Conservation (phyloP, 2,113 vertebrate species). For the Sterna hirundo region DNA sequence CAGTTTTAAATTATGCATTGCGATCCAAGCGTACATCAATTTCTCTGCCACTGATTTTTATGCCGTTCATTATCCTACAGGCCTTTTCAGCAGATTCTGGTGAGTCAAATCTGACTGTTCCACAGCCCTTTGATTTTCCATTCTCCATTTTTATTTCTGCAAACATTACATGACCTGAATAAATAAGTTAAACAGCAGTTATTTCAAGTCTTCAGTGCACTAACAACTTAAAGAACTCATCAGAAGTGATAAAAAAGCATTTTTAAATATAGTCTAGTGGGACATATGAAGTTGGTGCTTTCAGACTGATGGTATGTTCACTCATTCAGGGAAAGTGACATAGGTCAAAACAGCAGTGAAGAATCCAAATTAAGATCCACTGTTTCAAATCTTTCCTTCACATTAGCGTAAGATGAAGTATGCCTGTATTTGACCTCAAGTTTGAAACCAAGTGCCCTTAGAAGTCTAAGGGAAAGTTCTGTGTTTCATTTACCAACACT, state of each 20-base stretch:
- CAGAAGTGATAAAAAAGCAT: background rate
- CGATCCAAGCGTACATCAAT: slow-evolving; percentile 97
- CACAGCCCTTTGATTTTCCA: slow-evolving; percentile 96
- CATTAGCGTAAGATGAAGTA: background rate
- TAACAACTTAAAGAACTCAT: slow-evolving; percentile 18
- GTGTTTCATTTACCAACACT: background rate
- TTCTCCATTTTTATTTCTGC: slow-evolving; percentile 99
- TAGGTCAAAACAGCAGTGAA: background rate
- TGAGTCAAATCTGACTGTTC: slow-evolving; percentile 94
- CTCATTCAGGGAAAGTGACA: background rate
- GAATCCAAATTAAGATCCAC: background rate
- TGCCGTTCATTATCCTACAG: slow-evolving; percentile 97
- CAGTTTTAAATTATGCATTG: slow-evolving; percentile 84
- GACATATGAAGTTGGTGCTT: background rate
- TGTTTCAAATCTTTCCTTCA: background rate
- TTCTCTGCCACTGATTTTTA: slow-evolving; percentile 97
- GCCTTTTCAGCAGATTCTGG: slow-evolving; percentile 96
- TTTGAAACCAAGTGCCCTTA: background rate
- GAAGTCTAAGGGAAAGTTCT: background rate
- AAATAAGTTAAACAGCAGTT: slow-evolving; percentile 62
- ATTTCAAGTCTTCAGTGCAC: slow-evolving; percentile 24
- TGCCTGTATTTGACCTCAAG: background rate
- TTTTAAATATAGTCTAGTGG: background rate
- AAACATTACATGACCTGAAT: slow-evolving; percentile 95
- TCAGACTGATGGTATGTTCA: background rate